phyloP scores from a whole-genome alignment of 2,888 invertebrate species.

The Chloroclystis v-ata region DNA sequence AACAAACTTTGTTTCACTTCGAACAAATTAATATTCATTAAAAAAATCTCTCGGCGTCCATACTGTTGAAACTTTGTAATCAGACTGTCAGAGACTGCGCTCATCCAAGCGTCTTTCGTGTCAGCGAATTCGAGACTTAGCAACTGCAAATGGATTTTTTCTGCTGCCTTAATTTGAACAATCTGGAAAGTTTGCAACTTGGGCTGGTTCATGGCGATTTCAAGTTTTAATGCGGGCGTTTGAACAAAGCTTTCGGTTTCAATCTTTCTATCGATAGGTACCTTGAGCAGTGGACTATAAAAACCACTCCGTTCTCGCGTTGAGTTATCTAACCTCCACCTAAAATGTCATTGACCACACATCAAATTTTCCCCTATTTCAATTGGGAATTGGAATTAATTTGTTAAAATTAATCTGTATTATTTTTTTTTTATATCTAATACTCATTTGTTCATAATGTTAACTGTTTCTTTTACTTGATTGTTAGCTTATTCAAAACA shows the following conservation, averaged over 20 bases:
- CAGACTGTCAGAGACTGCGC: constrained; percentile 50
- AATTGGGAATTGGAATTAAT: too few species aligned
- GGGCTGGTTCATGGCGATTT: constrained; percentile 37
- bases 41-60: constrained; percentile 68
- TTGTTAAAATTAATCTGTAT: too few species aligned
- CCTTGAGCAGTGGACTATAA: neutral
- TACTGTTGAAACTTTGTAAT: constrained; percentile 73
- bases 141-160: constrained; percentile 61
- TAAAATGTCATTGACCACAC: too few species aligned
- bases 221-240: constrained; percentile 23
- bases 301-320: too few species aligned
- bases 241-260: neutral
- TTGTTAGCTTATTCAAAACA: too few species aligned
- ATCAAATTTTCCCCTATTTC: too few species aligned
- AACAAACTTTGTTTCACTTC: constrained; percentile 72
- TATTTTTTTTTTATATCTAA: too few species aligned
- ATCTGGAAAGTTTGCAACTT: constrained; percentile 38
- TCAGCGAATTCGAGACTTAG: constrained; percentile 65
- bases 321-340: too few species aligned
- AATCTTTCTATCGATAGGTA: neutral
- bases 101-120: constrained; percentile 36
- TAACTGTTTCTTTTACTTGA: too few species aligned
- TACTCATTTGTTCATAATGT: too few species aligned
- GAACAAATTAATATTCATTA: constrained; percentile 76
- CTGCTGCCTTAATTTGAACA: constrained; percentile 52